phyloP scores from a whole-genome alignment of 2,888 invertebrate genomes.

The Drosophila crucigera region DNA sequence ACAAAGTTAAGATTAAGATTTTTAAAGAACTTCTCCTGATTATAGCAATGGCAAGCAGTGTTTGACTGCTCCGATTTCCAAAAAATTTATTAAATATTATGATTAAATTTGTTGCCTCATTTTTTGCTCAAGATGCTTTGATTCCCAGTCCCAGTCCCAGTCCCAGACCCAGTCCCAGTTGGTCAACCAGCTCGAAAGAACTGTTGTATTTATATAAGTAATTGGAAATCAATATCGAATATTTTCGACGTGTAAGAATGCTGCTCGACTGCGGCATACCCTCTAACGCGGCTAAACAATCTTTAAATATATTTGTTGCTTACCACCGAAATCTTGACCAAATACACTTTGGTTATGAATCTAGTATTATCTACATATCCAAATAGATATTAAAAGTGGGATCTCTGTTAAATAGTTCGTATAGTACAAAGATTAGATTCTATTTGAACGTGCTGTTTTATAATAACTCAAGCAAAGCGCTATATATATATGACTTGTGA shows the following conservation, averaged over 20 bases:
- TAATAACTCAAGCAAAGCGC: not conserved
- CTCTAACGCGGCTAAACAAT: not conserved
- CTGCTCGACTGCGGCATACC: not conserved
- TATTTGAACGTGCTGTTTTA: not conserved
- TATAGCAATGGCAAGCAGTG: not conserved
- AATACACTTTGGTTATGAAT: not conserved
- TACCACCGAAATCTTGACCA: too few relatives aligned
- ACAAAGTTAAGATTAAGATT: not conserved
- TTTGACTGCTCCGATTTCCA: not conserved
- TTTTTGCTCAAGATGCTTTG: not conserved
- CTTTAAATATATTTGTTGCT: too few relatives aligned
- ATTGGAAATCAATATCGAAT: constrained; percentile 18
- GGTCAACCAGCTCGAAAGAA: not conserved
- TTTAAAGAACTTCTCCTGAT: not conserved
- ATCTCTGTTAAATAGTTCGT: not conserved
- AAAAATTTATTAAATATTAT: not conserved
- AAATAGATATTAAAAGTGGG: too few relatives aligned
- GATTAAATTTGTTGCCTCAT: not conserved
- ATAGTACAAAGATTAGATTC: not conserved
- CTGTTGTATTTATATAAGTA: not conserved
- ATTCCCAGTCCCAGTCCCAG: not conserved
- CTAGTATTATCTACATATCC: not conserved
- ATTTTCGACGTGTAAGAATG: not conserved
- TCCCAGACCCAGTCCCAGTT: too few relatives aligned
- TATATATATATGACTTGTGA: not conserved